Conservation (phyloP, 2,113 vertebrate genomes). For the Pygoscelis adeliae region DNA sequence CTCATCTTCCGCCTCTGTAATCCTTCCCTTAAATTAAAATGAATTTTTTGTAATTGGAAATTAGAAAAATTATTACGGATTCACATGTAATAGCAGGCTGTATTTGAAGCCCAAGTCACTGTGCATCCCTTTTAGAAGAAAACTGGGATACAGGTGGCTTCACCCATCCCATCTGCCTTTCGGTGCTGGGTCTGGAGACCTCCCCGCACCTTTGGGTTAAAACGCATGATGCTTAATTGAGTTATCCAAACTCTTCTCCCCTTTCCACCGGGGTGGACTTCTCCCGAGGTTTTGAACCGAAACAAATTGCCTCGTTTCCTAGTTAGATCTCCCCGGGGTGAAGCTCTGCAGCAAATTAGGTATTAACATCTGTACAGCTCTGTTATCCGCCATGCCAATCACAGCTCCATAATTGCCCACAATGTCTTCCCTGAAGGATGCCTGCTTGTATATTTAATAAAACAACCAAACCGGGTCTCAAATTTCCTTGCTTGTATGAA, state of each 20-base stretch:
- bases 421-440: slow-evolving; percentile 34
- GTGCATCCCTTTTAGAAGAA: not conserved
- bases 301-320: slow-evolving; percentile 25
- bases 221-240: not conserved
- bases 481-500: slow-evolving; percentile 59
- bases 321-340: not conserved
- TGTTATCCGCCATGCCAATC: not conserved
- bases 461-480: slow-evolving; percentile 37
- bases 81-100: not conserved
- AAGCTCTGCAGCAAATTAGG: slow-evolving; percentile 26
- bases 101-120: not conserved
- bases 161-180: not conserved
- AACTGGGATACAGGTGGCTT: not conserved
- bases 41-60: not conserved
- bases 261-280: not conserved
- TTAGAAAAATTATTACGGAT: not conserved
- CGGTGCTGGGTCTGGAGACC: not conserved
- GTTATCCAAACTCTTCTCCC: not conserved
- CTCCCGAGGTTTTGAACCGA: not conserved
- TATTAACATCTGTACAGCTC: slow-evolving; percentile 10
- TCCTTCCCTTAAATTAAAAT: not conserved
- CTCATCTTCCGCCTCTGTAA: not conserved
- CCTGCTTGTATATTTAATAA: slow-evolving; percentile 55
- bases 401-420: not conserved
- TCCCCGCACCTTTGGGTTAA: not conserved